These are phyloP conservation scores for Vidua macroura DNA, from an alignment of 2,113 vertebrate species.

Conservation along the genomic window DNA sequence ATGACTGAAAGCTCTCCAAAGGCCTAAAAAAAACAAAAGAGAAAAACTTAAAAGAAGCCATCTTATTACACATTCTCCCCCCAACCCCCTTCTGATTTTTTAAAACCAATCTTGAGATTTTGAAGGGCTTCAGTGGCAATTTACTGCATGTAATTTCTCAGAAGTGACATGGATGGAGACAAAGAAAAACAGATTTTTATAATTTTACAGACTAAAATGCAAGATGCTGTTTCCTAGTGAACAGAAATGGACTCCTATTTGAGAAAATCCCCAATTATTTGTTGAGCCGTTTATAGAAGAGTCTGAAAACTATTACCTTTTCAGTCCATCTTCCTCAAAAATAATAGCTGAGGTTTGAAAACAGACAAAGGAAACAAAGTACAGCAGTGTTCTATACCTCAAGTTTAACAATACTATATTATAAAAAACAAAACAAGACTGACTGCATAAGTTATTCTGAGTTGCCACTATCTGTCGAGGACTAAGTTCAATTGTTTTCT, in stretches of 20 bases:
- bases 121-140: not conserved
- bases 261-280: constrained; percentile 41
- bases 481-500: not conserved
- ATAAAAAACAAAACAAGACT: constrained; percentile 22
- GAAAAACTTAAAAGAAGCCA: not conserved
- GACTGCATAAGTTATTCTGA: constrained; percentile 24
- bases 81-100: not conserved
- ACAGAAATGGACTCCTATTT: not conserved
- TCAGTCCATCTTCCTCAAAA: constrained; percentile 31
- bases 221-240: not conserved
- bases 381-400: constrained; percentile 55
- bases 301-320: not conserved
- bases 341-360: constrained; percentile 40
- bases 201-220: not conserved
- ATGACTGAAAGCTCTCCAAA: constrained; percentile 13
- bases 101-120: not conserved
- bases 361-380: constrained; percentile 12
- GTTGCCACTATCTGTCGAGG: not conserved
- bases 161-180: not conserved
- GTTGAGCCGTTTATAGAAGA: not conserved
- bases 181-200: not conserved
- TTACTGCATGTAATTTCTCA: not conserved
- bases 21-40: not conserved
- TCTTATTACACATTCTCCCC: not conserved
- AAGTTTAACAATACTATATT: constrained; percentile 39